Conservation (phyloP, 2,888 invertebrate genomes). For the Cheilosia vernalis region DNA sequence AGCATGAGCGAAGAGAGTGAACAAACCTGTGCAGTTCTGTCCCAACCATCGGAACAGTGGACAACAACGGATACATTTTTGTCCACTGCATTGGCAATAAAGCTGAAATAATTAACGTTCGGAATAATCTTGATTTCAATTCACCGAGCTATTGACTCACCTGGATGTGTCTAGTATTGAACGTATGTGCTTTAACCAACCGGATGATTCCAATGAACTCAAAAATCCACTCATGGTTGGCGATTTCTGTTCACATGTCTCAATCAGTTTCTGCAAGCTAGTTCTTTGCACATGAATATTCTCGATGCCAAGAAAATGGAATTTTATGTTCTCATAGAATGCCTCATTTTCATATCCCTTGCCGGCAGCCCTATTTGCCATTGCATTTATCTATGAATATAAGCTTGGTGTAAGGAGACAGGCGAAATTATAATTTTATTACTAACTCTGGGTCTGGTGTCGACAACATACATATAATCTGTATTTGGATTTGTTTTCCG, state of each 20-base stretch:
- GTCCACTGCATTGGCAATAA: constrained; percentile 92
- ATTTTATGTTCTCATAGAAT: constrained; percentile 99
- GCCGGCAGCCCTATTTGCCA: constrained; percentile 99
- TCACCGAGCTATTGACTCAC: constrained; percentile 74
- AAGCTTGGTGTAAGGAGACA: neutral
- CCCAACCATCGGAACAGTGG: constrained; percentile 99
- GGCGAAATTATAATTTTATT: neutral
- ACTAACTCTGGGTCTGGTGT: constrained; percentile 96
- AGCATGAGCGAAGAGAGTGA: constrained; percentile 94
- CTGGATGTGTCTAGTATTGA: constrained; percentile 85
- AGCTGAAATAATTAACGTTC: constrained; percentile 77
- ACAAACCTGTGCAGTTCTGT: constrained; percentile 99
- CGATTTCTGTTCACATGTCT: constrained; percentile 92
- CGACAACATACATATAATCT: constrained; percentile 97
- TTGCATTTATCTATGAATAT: constrained; percentile 94
- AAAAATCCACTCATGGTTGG: constrained; percentile 96
- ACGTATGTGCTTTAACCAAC: constrained; percentile 98
- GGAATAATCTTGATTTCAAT: too few species aligned
- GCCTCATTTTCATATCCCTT: constrained; percentile 99
- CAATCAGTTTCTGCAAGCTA: constrained; percentile 96
- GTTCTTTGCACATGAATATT: constrained; percentile 99
- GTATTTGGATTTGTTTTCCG: constrained; percentile 95
- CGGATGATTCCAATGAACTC: constrained; percentile 95
- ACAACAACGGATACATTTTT: constrained; percentile 96
- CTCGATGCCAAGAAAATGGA: constrained; percentile 98